Evolutionary conservation across 2,888 invertebrate genomes (phyloP), one percentile per base, ranked within the genome.

Genomic region (Rambutsinella grinnellia): DNA sequence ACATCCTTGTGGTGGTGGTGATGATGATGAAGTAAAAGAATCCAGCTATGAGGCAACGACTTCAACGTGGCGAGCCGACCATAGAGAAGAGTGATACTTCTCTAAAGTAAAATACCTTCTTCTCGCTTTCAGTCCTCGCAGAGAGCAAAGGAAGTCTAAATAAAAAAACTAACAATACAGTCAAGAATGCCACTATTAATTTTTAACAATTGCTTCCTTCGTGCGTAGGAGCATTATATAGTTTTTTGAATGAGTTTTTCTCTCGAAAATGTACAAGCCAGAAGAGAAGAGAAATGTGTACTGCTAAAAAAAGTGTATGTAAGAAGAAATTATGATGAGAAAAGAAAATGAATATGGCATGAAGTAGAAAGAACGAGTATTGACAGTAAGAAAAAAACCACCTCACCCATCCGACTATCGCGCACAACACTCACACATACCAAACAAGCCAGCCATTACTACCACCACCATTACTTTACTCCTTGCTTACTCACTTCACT

Each of bases 21-120:
- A 24, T 21, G 3, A 58, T 51, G 19, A 51, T 17, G 58, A 21
- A 67, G 58, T 8, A 47, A 68, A 65, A 46, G 72, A 65, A 65
- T 72, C 65, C 72, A 65, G 60, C 65, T 51, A 65, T 63, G 63
- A 63, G 71, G 71, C 56, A 71, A 72, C 56, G 63, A 63, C 44
- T 72, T 58, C 53, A 49, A 71, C 65, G 51, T 72, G 63, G 57
- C 62, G 61, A 62, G 28, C 62, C 49, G 49, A 49, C n/a, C 49
- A 49, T n/a, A n/a, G n/a, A n/a, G 19, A 36, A 36, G n/a, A n/a
- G 36, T 36, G 36, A n/a, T 36, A 36, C 13, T 36, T 36, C 36
- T 36, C 6, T 36, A 13, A 13, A 36, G 36, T 5, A 36, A 36
- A 71, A 57, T 57, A 63, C 63, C 56, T 63, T 69, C 6, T 44